These are phyloP conservation scores for Eutolmus rufibarbis DNA, from an alignment of 2,888 invertebrate species.

Conservation along the genomic window DNA sequence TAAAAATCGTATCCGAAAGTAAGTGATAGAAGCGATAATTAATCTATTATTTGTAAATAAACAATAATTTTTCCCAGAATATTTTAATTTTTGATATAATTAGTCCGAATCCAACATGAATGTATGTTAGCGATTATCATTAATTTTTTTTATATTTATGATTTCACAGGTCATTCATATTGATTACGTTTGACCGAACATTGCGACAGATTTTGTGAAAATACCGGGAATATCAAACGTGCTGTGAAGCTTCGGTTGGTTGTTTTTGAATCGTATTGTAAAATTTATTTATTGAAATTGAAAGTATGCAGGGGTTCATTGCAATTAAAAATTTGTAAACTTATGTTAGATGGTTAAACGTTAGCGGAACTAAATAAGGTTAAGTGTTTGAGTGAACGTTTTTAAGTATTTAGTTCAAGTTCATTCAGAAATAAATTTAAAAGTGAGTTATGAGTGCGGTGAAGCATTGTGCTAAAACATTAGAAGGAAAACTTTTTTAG, in stretches of 20 bases:
- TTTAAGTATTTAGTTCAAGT: background rate
- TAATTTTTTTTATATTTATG: background rate
- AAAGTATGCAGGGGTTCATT: background rate
- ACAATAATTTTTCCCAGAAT: background rate
- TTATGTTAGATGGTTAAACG: background rate
- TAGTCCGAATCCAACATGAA: background rate
- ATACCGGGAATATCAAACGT: background rate
- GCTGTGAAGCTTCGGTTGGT: background rate
- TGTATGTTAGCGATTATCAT: background rate
- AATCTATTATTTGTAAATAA: background rate
- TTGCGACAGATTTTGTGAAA: background rate
- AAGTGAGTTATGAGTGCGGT: background rate
- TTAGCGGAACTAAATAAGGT: background rate
- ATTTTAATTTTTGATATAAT: background rate
- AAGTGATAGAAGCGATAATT: too few relatives aligned
- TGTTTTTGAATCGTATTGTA: background rate
- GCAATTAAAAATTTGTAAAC: background rate
- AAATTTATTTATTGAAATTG: background rate
- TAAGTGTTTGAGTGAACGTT: background rate
- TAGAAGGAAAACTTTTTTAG: background rate
- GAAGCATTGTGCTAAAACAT: background rate
- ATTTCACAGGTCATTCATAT: background rate
- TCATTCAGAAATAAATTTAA: background rate
- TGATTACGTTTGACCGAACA: background rate
- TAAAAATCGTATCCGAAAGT: background rate